Conservation (phyloP, 2,888 invertebrate species). For the Oasisia sp. region DNA sequence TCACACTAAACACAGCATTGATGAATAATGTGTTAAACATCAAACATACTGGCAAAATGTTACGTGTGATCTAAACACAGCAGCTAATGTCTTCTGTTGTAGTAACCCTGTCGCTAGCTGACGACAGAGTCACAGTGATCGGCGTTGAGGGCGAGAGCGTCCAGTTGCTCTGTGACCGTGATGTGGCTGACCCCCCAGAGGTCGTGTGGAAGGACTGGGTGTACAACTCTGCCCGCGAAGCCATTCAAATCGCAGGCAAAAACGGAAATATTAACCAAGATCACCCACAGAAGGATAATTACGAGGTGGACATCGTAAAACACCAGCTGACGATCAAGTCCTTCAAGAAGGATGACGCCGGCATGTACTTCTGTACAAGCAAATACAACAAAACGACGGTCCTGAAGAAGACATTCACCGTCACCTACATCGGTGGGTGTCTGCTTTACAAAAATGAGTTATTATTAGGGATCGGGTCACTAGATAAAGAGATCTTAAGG, state of each 20-base stretch:
- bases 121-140: background rate
- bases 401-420: background rate
- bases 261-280: background rate
- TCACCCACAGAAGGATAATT: background rate
- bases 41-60: background rate
- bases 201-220: background rate
- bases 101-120: background rate
- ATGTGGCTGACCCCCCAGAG: background rate
- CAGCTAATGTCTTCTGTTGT: background rate
- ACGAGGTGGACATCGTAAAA: background rate
- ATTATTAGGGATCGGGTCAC: background rate
- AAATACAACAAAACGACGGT: background rate
- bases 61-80: background rate
- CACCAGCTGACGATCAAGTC: background rate
- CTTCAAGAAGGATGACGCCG: background rate
- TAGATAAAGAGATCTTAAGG: too few relatives aligned
- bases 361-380: background rate
- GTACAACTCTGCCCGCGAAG: background rate
- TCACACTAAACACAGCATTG: background rate
- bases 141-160: background rate
- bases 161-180: background rate
- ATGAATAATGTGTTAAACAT: background rate
- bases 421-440: background rate
- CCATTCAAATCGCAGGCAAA: background rate
- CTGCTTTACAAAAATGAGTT: background rate